phyloP scores from a whole-genome alignment of 1,140 invertebrate species.

The Polypedilum pembai region DNA sequence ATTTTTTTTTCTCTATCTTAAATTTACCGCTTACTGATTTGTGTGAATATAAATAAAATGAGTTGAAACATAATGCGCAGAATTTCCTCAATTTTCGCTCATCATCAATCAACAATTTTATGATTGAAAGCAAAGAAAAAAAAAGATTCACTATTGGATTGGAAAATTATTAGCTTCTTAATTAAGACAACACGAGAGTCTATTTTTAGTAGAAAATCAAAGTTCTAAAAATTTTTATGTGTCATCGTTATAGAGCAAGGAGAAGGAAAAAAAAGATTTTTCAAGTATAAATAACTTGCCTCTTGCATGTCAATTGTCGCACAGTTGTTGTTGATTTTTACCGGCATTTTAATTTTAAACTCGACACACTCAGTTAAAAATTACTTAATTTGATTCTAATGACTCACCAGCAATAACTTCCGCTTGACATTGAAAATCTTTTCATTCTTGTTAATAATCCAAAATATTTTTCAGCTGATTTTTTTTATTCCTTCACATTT shows the following conservation, averaged over 20 bases:
- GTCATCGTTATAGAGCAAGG: background rate
- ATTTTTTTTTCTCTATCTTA: background rate
- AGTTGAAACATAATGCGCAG: background rate
- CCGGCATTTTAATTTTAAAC: background rate
- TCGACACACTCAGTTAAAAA: background rate
- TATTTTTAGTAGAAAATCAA: background rate
- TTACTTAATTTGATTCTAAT: slow-evolving; percentile 13
- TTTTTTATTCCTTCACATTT: background rate
- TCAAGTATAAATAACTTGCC: background rate
- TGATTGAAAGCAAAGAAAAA: background rate
- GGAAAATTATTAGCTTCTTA: background rate
- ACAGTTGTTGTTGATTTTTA: background rate
- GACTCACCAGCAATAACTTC: background rate
- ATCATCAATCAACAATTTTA: background rate
- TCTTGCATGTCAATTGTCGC: background rate
- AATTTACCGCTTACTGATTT: background rate
- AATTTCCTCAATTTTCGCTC: background rate
- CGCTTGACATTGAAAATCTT: background rate
- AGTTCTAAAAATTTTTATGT: background rate
- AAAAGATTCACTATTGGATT: background rate
- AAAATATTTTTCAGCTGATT: background rate
- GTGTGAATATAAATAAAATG: background rate
- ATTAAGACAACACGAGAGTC: background rate
- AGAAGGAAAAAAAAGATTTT: background rate
- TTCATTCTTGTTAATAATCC: background rate